A percentile compares a stretch with the other conserved stretches of the same genome.
phyloP scores from a whole-genome alignment of 2,888 invertebrate genomes.

The Aphelenchoides bicaudatus region DNA sequence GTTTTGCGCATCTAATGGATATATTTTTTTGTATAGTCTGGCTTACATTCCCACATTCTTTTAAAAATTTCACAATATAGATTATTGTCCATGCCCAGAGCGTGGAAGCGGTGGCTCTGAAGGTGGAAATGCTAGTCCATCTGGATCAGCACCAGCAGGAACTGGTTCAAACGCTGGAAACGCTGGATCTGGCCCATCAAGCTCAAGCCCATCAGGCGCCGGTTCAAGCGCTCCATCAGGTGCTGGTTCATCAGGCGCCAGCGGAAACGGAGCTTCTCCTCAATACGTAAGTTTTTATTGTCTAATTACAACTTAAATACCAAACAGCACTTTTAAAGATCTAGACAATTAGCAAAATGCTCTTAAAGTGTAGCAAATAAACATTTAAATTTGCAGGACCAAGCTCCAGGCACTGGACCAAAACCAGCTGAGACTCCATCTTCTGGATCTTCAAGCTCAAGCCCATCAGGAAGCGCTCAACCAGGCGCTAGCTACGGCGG shows the following conservation, averaged over 20 bases:
- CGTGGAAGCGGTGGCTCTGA: conserved; percentile 21
- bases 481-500: neutral
- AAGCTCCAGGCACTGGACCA: neutral
- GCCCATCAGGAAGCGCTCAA: neutral
- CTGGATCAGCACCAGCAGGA: neutral
- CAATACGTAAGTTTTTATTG: too few species aligned
- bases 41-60: too few species aligned
- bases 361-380: too few species aligned
- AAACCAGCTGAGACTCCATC: neutral
- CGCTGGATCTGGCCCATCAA: neutral
- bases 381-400: too few species aligned
- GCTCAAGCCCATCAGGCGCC: neutral
- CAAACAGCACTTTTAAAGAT: too few species aligned
- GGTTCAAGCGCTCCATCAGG: neutral
- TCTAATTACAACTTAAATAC: too few species aligned
- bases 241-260: neutral
- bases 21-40: too few species aligned
- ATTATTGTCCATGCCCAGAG: conserved; percentile 37
- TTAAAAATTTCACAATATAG: conserved; percentile 42
- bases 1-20: too few species aligned
- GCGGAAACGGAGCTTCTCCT: neutral
- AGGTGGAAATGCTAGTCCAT: conserved; percentile 14
- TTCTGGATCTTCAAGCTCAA: neutral
- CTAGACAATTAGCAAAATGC: too few species aligned
- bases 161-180: neutral